Conservation (phyloP, 2,888 invertebrate genomes). For the Callyntrura sp. region DNA sequence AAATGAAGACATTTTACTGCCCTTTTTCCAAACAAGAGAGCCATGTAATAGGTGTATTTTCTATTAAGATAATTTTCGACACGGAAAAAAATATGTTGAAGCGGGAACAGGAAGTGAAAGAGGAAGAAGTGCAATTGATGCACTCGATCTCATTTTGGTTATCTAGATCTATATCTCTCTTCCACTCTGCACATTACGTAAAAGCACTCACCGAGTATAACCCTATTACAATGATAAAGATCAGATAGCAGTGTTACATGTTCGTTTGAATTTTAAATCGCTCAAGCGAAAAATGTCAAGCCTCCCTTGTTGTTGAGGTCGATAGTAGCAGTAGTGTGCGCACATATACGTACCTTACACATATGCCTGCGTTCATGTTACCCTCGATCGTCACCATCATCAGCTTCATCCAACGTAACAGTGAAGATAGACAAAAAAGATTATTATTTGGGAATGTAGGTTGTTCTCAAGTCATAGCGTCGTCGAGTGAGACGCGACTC, state of each 20-base stretch:
- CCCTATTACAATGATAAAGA: constrained; percentile 31
- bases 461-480: constrained; percentile 22
- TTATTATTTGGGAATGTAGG: constrained; percentile 47
- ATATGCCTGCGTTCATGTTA: neutral
- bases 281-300: constrained; percentile 43
- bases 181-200: no score
- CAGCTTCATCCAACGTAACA: neutral
- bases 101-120: neutral
- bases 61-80: neutral
- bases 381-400: neutral
- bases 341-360: neutral
- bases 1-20: constrained; percentile 39
- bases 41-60: constrained; percentile 31
- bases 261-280: neutral
- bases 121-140: constrained; percentile 44
- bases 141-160: constrained; percentile 35
- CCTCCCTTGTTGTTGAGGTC: constrained; percentile 10
- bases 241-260: neutral
- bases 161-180: neutral
- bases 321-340: no score
- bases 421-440: neutral
- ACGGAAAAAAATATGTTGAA: constrained; percentile 4
- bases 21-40: constrained; percentile 10
- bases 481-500: neutral
- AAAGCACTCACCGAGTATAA: neutral